Evolutionary conservation across 2,113 vertebrate genomes (phyloP).

Genomic region (Opisthocomus hoazin): DNA sequence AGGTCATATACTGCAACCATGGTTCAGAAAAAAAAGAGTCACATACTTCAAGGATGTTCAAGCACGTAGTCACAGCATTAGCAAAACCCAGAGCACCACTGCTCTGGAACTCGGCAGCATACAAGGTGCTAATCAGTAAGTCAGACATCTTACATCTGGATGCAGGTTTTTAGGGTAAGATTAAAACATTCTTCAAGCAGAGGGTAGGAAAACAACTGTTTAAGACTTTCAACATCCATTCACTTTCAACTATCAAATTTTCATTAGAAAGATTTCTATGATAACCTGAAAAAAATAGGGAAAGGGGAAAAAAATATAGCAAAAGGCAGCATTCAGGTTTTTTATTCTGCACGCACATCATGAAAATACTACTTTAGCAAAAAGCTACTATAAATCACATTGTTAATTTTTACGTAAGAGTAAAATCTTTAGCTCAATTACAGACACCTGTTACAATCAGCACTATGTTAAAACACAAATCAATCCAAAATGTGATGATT

Average conservation of each 20-base stretch:
- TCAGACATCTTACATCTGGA: background rate
- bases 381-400: background rate
- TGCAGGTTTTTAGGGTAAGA: background rate
- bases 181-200: background rate
- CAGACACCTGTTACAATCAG: background rate
- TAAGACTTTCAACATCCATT: background rate
- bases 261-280: background rate
- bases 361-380: background rate
- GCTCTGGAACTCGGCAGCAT: background rate
- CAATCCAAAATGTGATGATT: background rate
- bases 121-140: background rate
- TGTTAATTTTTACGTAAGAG: background rate
- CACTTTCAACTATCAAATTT: background rate
- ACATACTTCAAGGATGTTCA: background rate
- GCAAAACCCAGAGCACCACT: background rate
- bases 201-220: background rate
- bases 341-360: background rate
- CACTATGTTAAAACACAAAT: background rate
- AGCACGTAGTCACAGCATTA: background rate
- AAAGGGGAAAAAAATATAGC: background rate
- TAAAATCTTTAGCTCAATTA: background rate
- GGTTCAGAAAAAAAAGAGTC: background rate
- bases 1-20: accelerated
- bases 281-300: background rate
- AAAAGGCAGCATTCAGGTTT: background rate